Conservation (phyloP, 2,888 invertebrate genomes). For the Tethea ocularis region DNA sequence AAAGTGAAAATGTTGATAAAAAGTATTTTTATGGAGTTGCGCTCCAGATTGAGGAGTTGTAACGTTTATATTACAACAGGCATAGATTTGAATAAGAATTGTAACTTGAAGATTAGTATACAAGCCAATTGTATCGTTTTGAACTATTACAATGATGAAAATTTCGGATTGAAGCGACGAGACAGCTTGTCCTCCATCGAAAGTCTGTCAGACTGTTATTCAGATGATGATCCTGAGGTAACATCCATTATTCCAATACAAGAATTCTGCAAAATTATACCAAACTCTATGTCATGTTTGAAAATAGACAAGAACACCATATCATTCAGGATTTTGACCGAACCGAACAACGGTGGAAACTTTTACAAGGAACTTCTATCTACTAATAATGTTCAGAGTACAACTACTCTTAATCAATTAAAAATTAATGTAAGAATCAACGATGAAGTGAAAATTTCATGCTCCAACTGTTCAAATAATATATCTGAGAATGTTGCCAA, state of each 20-base stretch:
- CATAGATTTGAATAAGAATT: slow-evolving; percentile 67
- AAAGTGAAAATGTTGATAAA: slow-evolving; percentile 72
- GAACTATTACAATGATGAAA: slow-evolving; percentile 64
- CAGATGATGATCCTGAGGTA: slow-evolving; percentile 68
- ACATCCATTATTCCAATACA: slow-evolving; percentile 63
- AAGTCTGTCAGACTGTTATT: slow-evolving; percentile 72
- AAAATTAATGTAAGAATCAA: slow-evolving; percentile 58
- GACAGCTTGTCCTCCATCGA: slow-evolving; percentile 77
- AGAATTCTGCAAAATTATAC: slow-evolving; percentile 74
- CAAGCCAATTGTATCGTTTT: slow-evolving; percentile 73
- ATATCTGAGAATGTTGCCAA: slow-evolving; percentile 71
- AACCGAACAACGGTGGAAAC: slow-evolving; percentile 73
- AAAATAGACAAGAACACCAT: slow-evolving; percentile 74
- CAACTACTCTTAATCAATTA: slow-evolving; percentile 44
- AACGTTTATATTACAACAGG: slow-evolving; percentile 83
- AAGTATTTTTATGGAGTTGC: slow-evolving; percentile 83
- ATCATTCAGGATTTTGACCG: slow-evolving; percentile 76
- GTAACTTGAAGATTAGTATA: slow-evolving; percentile 75
- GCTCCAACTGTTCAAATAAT: slow-evolving; percentile 72
- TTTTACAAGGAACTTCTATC: slow-evolving; percentile 73
- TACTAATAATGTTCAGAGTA: slow-evolving; percentile 37
- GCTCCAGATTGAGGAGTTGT: slow-evolving; percentile 84
- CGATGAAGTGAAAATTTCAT: slow-evolving; percentile 60
- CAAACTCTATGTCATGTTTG: slow-evolving; percentile 79
- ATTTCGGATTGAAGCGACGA: slow-evolving; percentile 48